Percentiles rank a stretch among this genome's conserved stretches.
These are phyloP conservation scores for Halictus rubicundus DNA, from an alignment of 1,140 invertebrate species.

Conservation along the genomic window DNA sequence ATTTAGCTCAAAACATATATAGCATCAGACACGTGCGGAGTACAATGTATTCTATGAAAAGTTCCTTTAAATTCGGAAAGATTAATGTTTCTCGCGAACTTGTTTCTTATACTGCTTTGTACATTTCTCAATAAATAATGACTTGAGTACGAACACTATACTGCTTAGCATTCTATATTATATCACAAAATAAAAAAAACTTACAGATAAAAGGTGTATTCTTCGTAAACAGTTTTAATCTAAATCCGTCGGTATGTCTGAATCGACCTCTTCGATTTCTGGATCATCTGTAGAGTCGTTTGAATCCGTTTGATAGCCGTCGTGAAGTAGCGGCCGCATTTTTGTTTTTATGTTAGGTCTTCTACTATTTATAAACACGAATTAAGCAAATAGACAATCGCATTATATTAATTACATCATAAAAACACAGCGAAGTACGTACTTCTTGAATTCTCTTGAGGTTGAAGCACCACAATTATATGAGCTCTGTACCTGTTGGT, in stretches of 20 bases:
- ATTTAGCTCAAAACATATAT: constrained; percentile 8
- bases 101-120: constrained; percentile 44
- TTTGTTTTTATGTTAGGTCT: not conserved
- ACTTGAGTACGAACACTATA: constrained; percentile 12
- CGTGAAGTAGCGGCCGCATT: constrained; percentile 49
- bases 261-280: constrained; percentile 31
- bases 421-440: not conserved
- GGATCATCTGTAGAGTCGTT: constrained; percentile 36
- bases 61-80: constrained; percentile 45
- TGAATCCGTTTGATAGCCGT: constrained; percentile 50
- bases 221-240: constrained; percentile 11
- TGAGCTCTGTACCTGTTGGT: not conserved
- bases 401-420: not conserved
- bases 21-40: constrained; percentile 23
- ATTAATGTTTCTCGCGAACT: constrained; percentile 45
- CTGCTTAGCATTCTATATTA: not conserved
- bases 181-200: constrained; percentile 1
- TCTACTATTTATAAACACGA: constrained; percentile 23
- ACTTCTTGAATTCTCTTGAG: constrained; percentile 14
- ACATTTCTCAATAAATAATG: constrained; percentile 50
- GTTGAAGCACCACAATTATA: constrained; percentile 6
- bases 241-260: constrained; percentile 30
- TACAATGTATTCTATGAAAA: constrained; percentile 35
- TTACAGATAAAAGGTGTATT: constrained; percentile 17
- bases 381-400: not conserved